Conservation (phyloP, 2,113 vertebrate genomes). For the chimpanzee (Pan troglodytes) region DNA sequence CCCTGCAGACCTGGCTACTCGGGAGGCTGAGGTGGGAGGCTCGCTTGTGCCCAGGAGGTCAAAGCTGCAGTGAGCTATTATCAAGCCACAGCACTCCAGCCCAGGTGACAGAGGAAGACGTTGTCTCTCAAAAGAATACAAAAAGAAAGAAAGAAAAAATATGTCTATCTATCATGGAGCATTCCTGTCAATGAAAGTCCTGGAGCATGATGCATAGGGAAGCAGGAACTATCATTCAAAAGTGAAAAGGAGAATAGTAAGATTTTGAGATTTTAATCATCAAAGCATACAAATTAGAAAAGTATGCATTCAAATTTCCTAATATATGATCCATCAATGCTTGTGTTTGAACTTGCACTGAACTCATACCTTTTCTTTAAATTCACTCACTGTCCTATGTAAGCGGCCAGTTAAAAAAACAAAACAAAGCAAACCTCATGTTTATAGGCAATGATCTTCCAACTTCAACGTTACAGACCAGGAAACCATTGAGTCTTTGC, state of each 20-base stretch:
- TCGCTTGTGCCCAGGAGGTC: no score
- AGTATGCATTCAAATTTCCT: neutral
- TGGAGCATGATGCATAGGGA: rapidly evolving
- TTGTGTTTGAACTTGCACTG: neutral
- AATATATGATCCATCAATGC: neutral
- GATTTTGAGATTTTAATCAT: neutral
- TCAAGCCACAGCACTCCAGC: no score
- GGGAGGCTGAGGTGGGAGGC: no score
- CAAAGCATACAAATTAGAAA: neutral
- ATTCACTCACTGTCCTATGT: neutral
- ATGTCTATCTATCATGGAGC: neutral
- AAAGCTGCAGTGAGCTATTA: no score
- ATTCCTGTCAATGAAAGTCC: neutral
- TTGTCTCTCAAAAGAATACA: no score
- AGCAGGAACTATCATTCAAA: neutral
- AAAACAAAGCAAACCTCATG: neutral
- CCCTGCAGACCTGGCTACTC: no score
- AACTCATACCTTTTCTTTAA: neutral
- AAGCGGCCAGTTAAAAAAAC: neutral
- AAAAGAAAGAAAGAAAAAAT: neutral
- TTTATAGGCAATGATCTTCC: neutral
- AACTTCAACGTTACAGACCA: neutral
- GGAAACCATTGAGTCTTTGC: constrained; percentile 2
- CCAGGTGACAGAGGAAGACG: no score
- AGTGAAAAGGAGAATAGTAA: neutral